These are phyloP conservation scores for Nomada hirtipes DNA, from an alignment of 2,888 invertebrate genomes.

Conservation along the genomic window DNA sequence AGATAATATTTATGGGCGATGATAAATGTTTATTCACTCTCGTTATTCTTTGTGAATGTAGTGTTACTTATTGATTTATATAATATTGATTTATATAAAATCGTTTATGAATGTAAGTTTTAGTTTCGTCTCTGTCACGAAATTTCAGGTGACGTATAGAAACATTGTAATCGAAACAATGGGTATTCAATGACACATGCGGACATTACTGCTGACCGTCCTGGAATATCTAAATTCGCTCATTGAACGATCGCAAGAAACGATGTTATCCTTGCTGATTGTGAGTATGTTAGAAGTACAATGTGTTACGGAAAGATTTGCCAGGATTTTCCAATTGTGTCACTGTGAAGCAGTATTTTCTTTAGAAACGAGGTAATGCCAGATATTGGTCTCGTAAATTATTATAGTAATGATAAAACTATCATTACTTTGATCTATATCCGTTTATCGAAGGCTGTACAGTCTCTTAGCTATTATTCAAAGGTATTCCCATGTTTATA, in stretches of 20 bases:
- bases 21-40: too few relatives aligned
- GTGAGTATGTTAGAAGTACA: constrained; percentile 10
- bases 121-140: background rate
- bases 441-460: constrained; percentile 18
- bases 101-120: background rate
- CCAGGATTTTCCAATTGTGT: constrained; percentile 68
- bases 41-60: too few relatives aligned
- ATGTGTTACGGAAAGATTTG: constrained; percentile 24
- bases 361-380: constrained; percentile 10
- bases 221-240: constrained; percentile 36
- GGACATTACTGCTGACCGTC: constrained; percentile 59
- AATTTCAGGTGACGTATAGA: background rate
- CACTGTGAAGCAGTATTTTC: constrained; percentile 38
- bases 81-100: too few relatives aligned
- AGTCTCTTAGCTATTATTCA: background rate
- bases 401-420: constrained; percentile 12
- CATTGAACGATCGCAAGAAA: constrained; percentile 28
- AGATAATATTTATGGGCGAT: too few relatives aligned
- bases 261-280: constrained; percentile 13
- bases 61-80: too few relatives aligned
- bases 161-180: background rate
- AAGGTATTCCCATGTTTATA: too few relatives aligned
- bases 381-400: constrained; percentile 33
- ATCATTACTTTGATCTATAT: constrained; percentile 38
- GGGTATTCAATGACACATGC: constrained; percentile 56